A percentile compares a stretch with the other conserved stretches of the same genome.
phyloP scores from a whole-genome alignment of 2,888 invertebrate genomes.

The Exephanes ischioxanthus region DNA sequence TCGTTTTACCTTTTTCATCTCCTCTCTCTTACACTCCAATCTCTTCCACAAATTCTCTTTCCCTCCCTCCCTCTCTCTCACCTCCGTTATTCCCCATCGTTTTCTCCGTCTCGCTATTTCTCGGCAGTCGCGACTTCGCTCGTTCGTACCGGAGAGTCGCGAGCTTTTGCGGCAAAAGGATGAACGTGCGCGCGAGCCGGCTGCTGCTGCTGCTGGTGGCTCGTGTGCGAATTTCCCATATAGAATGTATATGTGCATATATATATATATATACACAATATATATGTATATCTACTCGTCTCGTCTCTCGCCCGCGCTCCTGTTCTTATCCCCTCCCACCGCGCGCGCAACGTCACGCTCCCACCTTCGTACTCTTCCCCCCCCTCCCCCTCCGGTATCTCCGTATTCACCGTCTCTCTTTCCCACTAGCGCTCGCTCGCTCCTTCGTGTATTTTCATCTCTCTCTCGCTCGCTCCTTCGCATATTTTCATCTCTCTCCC shows the following conservation, averaged over 20 bases:
- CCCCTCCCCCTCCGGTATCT: slow-evolving; percentile 35
- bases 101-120: slow-evolving; percentile 71
- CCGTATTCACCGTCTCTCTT: slow-evolving; percentile 23
- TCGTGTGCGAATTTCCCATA: slow-evolving; percentile 76
- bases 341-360: slow-evolving; percentile 69
- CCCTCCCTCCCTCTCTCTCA: slow-evolving; percentile 36
- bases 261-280: background rate
- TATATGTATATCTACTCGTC: slow-evolving; percentile 32
- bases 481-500: slow-evolving; percentile 22
- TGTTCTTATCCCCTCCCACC: slow-evolving; percentile 65
- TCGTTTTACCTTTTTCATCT: slow-evolving; percentile 59
- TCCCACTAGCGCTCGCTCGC: slow-evolving; percentile 17
- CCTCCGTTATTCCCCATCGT: slow-evolving; percentile 25
- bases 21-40: slow-evolving; percentile 46
- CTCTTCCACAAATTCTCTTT: slow-evolving; percentile 46
- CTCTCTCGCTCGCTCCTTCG: slow-evolving; percentile 50
- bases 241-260: background rate
- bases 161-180: slow-evolving; percentile 77
- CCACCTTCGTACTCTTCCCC: slow-evolving; percentile 54
- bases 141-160: slow-evolving; percentile 63
- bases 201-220: slow-evolving; percentile 67
- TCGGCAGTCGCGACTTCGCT: slow-evolving; percentile 64
- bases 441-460: slow-evolving; percentile 45
- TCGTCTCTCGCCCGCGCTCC: slow-evolving; percentile 63
- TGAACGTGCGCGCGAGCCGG: slow-evolving; percentile 67